Evolutionary conservation across 2,113 vertebrate species (phyloP), one percentile per base, ranked within the genome.

Genomic region (Neogale vison): DNA sequence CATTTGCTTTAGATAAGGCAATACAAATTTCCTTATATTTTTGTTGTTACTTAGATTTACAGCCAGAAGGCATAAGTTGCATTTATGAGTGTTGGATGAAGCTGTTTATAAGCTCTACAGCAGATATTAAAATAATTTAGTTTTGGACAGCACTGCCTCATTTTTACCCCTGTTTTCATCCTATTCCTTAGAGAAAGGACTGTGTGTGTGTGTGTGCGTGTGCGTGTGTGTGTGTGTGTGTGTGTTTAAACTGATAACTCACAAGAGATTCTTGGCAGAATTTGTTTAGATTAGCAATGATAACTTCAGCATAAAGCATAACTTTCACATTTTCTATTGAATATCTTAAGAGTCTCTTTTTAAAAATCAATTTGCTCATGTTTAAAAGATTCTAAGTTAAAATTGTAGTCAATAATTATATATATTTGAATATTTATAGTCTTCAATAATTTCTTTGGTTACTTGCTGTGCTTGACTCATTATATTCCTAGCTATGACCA

Each of bases 1-100:
- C n/a, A 96, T 97, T 98, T 97, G 24, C 96, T 98, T 98, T 94
- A 96, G 69, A 91, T 96, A 83, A 98, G 63, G 96, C 52, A 69
- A 90, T 50, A 88, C 72, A 96, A 23, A 97, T 45, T 93, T 88
- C 76, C 0, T 14, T 89, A 18, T 80, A 97, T 91, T 96, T 98
- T 97, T 98, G 47, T 63, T 96, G 13, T 96, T 97, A 90, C 72
- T 95, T 71, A 97, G 93, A 97, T 42, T 92, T 97, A 91, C 31
- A 98, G n/a, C 65, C 83, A 94, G 39, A 47, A 98, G 42, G 39
- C 31, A 96, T 84, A 96, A 96, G 95, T 80, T 83, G 3, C 76
- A 93, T 95, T 97, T 97, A 90, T 47, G 42, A 98, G 6, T 45
- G 74, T 67, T 86, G 24, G 17, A 14, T 94, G 59, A 97, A 96